Percentiles rank a stretch among this genome's conserved stretches.
Conservation (phyloP, 1,140 invertebrate species). For the Paramacrobiotus metropolitanus region DNA sequence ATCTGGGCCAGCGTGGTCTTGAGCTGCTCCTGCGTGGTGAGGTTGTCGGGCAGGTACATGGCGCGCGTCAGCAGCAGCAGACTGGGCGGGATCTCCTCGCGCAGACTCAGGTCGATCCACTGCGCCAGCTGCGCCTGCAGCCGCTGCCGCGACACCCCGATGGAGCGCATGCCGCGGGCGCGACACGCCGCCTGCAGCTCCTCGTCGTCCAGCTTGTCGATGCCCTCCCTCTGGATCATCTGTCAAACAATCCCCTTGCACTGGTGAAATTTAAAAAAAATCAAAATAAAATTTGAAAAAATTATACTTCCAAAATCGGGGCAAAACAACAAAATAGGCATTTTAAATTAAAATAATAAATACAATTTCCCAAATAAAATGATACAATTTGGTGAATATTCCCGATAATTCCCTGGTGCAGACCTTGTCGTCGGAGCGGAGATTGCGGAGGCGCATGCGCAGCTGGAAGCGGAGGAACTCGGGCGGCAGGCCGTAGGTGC, state of each 20-base stretch:
- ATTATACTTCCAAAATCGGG: too few species aligned
- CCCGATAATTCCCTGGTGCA: too few species aligned
- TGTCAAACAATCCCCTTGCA: too few species aligned
- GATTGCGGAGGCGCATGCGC: conserved; percentile 60
- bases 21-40: conserved; percentile 62
- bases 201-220: conserved; percentile 56
- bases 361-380: too few species aligned
- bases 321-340: too few species aligned
- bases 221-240: conserved; percentile 82
- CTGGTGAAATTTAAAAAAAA: too few species aligned
- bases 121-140: conserved; percentile 61
- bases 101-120: conserved; percentile 85
- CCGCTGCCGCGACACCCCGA: conserved; percentile 69
- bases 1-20: conserved; percentile 73
- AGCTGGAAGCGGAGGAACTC: conserved; percentile 77
- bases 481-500: conserved; percentile 35
- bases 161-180: conserved; percentile 82
- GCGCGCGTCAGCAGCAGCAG: conserved; percentile 71
- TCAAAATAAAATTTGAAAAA: too few species aligned
- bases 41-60: conserved; percentile 68
- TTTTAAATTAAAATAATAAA: too few species aligned
- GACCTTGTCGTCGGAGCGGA: conserved; percentile 78
- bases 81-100: conserved; percentile 81
- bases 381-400: too few species aligned
- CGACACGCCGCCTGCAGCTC: conserved; percentile 83